These are phyloP conservation scores for Microplitis manilae DNA, from an alignment of 2,888 invertebrate species.

Conservation along the genomic window DNA sequence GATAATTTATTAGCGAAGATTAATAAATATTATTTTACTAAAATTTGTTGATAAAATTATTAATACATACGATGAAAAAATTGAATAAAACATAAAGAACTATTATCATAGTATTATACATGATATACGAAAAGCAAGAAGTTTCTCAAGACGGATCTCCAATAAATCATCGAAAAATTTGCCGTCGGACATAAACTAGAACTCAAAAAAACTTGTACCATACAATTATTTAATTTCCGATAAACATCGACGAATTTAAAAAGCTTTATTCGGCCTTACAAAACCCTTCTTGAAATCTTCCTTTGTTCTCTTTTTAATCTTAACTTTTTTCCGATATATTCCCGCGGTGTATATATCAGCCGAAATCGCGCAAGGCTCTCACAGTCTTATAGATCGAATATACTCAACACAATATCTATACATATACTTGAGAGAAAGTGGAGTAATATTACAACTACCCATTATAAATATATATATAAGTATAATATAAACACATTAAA, in stretches of 20 bases:
- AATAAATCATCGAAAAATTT: slow-evolving; percentile 36
- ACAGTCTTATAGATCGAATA: slow-evolving; percentile 34
- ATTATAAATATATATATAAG: not conserved
- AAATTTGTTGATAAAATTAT: not conserved
- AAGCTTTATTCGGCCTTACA: slow-evolving; percentile 16
- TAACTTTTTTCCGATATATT: slow-evolving; percentile 16
- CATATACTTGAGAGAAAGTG: slow-evolving; percentile 8
- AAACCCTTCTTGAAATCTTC: slow-evolving; percentile 17
- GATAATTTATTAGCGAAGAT: not conserved
- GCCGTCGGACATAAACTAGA: slow-evolving; percentile 14
- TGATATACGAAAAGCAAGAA: not conserved
- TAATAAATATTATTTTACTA: not conserved
- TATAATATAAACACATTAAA: slow-evolving; percentile 34
- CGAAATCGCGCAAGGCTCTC: slow-evolving; percentile 18
- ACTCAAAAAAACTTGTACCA: slow-evolving; percentile 14
- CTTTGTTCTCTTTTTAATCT: slow-evolving; percentile 10
- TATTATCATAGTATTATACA: slow-evolving; percentile 1
- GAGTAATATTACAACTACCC: not conserved
- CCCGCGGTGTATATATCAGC: not conserved
- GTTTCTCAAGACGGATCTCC: slow-evolving; percentile 31
- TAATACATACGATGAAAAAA: not conserved
- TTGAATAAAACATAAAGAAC: slow-evolving; percentile 20
- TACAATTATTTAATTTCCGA: slow-evolving; percentile 40
- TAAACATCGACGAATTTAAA: slow-evolving; percentile 36
- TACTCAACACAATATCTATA: slow-evolving; percentile 23